phyloP scores from a whole-genome alignment of 2,888 invertebrate species.

The Lysandra bellargus region DNA sequence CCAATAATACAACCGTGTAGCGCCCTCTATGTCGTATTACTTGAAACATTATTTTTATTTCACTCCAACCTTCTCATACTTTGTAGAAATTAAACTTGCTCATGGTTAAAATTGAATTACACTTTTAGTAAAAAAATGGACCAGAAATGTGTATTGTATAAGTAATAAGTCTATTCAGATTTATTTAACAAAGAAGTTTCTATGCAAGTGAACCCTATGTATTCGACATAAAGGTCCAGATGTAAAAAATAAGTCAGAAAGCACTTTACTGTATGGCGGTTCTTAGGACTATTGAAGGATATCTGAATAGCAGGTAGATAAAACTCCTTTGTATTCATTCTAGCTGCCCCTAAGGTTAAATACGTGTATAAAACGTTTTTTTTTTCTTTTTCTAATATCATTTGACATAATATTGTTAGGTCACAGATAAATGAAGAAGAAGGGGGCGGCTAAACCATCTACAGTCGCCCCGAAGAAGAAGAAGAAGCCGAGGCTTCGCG shows the following conservation, averaged over 20 bases:
- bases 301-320: conserved; percentile 26
- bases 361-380: not conserved
- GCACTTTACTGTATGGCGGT: not conserved
- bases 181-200: not conserved
- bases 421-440: too few relatives aligned
- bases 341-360: not conserved
- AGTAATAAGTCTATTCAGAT: not conserved
- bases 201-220: not conserved
- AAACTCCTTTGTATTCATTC: not conserved
- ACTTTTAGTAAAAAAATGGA: not conserved
- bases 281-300: conserved; percentile 3
- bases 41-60: conserved; percentile 6
- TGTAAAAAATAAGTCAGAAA: not conserved
- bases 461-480: too few relatives aligned
- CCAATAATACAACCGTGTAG: not conserved
- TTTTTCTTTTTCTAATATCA: not conserved
- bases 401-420: not conserved
- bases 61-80: not conserved
- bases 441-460: too few relatives aligned
- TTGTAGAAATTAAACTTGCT: not conserved
- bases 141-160: not conserved
- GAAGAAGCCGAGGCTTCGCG: too few relatives aligned
- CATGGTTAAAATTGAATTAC: not conserved
- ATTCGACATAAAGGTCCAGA: not conserved
- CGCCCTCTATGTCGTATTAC: not conserved